phyloP scores from a whole-genome alignment of 2,113 vertebrate genomes.

The Callipepla squamata region DNA sequence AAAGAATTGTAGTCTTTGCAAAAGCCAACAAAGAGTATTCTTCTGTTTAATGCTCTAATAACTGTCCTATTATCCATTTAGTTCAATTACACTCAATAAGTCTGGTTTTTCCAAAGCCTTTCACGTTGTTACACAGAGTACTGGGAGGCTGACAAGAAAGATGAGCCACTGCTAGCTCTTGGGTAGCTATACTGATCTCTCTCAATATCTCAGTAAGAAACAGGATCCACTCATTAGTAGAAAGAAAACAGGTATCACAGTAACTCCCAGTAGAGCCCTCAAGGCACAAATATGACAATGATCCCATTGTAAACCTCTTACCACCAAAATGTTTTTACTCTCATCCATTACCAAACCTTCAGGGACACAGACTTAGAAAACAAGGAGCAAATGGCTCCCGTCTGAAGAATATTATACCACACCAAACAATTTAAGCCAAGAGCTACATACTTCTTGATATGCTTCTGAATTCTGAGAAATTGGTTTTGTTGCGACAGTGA shows the following conservation, averaged over 20 bases:
- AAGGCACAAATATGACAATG: conserved; percentile 17
- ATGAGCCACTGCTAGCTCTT: conserved; percentile 44
- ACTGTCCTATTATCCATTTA: conserved; percentile 71
- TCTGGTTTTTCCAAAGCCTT: conserved; percentile 61
- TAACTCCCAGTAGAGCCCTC: conserved; percentile 22
- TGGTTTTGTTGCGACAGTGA: neutral
- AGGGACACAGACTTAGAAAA: conserved; percentile 1
- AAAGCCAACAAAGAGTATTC: conserved; percentile 38
- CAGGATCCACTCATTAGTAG: conserved; percentile 42
- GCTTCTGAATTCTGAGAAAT: conserved; percentile 5
- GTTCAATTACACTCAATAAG: conserved; percentile 63
- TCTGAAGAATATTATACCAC: neutral
- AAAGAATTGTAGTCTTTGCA: conserved; percentile 62
- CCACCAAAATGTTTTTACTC: conserved; percentile 37
- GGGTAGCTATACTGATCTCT: conserved; percentile 22
- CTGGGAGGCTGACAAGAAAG: conserved; percentile 38
- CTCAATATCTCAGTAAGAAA: conserved; percentile 30
- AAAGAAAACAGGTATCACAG: conserved; percentile 34
- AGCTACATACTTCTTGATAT: neutral
- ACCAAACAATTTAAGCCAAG: conserved; percentile 1
- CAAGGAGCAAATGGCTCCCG: conserved; percentile 15
- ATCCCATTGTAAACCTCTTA: conserved; percentile 34
- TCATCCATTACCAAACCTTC: conserved; percentile 12
- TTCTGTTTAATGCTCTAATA: conserved; percentile 62
- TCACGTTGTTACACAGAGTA: conserved; percentile 47